Evolutionary conservation across 2,113 vertebrate species (phyloP).

Genomic region (Microtus pennsylvanicus): DNA sequence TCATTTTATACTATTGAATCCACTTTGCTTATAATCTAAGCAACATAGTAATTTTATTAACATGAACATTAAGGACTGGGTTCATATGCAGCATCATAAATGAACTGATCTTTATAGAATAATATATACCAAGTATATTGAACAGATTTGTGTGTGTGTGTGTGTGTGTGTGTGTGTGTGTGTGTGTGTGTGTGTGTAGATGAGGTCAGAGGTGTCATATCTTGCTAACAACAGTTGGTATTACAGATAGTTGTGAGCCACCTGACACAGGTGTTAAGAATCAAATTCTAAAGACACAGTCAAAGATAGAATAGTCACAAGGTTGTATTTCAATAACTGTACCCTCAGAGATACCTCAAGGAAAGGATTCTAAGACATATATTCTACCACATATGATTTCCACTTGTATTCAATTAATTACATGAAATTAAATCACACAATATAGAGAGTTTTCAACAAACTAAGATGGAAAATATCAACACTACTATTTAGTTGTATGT

Average conservation of each 20-base stretch:
- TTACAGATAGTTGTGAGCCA: not conserved
- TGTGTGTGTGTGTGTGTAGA: not conserved
- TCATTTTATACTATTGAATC: constrained; percentile 33
- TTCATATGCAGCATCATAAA: not conserved
- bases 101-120: not conserved
- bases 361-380: not conserved
- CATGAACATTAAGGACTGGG: not conserved
- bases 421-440: constrained; percentile 63
- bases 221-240: no score
- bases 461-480: constrained; percentile 47
- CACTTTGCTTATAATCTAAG: not conserved
- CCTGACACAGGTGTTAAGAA: not conserved
- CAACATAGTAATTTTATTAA: constrained; percentile 17
- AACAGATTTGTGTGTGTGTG: not conserved
- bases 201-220: not conserved
- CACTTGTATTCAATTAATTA: constrained; percentile 59
- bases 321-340: not conserved
- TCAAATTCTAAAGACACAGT: not conserved
- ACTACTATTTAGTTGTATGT: constrained; percentile 5
- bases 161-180: not conserved
- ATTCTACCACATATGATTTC: constrained; percentile 47
- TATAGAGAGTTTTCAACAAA: constrained; percentile 26
- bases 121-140: not conserved
- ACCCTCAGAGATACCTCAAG: constrained; percentile 17
- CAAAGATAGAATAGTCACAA: not conserved